Percentiles rank a stretch among this genome's conserved stretches.
phyloP scores from a whole-genome alignment of 1,140 invertebrate genomes.

The Bactericera cockerelli region DNA sequence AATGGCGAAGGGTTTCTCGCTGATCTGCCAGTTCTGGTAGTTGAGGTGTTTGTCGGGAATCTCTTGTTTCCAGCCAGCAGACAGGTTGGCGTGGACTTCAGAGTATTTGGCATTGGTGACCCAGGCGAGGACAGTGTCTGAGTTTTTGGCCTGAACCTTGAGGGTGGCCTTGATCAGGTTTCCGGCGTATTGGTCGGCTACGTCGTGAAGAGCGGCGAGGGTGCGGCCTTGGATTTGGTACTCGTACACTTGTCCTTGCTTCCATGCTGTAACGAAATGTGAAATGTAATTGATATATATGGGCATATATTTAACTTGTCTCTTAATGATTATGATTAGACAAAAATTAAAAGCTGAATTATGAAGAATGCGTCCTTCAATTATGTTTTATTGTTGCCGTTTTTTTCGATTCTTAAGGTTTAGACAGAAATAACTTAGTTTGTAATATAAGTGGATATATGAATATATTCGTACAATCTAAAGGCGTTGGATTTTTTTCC shows the following conservation, averaged over 20 bases:
- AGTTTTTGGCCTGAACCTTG: slow-evolving; percentile 30
- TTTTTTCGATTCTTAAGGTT: too few species aligned
- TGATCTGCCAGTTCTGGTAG: slow-evolving; percentile 32
- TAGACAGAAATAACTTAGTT: too few species aligned
- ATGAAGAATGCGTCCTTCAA: too few species aligned
- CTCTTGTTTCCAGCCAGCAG: slow-evolving; percentile 29
- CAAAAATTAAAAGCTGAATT: too few species aligned
- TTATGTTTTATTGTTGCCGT: too few species aligned
- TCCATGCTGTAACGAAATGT: slow-evolving; percentile 34
- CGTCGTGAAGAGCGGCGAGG: slow-evolving; percentile 34
- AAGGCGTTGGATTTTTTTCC: too few species aligned
- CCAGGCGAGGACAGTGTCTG: neutral
- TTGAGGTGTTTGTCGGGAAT: slow-evolving; percentile 31
- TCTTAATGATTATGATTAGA: too few species aligned
- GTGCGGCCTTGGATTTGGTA: slow-evolving; percentile 42
- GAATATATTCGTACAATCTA: too few species aligned
- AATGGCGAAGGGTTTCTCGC: slow-evolving; percentile 40
- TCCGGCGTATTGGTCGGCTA: slow-evolving; percentile 35
- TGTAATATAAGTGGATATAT: too few species aligned
- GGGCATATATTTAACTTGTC: too few species aligned
- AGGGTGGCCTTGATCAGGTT: slow-evolving; percentile 37
- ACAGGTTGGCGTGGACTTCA: slow-evolving; percentile 34
- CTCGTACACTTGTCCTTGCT: slow-evolving; percentile 36
- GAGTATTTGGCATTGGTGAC: slow-evolving; percentile 29
- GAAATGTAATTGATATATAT: too few species aligned